Evolutionary conservation across 2,113 vertebrate species (phyloP), one percentile per base, ranked within the genome.

Genomic region (Brachyhypopomus occidentalis): DNA sequence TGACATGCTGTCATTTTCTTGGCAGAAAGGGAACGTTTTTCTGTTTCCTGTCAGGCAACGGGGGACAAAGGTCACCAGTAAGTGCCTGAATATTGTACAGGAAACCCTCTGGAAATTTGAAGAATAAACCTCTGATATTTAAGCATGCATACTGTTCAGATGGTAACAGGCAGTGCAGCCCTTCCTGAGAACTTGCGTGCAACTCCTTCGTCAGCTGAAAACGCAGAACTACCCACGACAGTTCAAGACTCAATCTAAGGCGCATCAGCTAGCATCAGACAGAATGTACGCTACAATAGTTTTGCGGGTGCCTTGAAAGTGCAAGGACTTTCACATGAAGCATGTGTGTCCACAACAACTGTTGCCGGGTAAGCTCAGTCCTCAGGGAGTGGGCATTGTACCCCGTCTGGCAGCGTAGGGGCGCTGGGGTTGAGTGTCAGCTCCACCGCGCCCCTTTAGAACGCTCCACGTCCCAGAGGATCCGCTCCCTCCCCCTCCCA

Each of bases 311-410:
- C 84, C 67, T 12, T 62, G 34, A 70, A 59, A 55, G 81, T 12
- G 20, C 41, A 59, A 45, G 66, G 20, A 73, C 89, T 89, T 90
- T 92, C 87, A 74, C 75, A 88, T 90, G 90, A 88, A 89, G 85
- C 34, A n/a, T 55, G 76, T 91, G 90, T 92, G 91, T 94, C 93
- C 90, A 88, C 91, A 92, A 90, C 91, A 95, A 92, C 93, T 95
- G 94, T 94, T 95, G 92, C 89, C 88, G 92, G 90, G 92, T 70
- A 81, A 81, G 79, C 11, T 30, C 60, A 75, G 60, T 38, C 48
- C 48, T 34, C 78, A 83, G 48, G 86, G 81, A 84, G 56, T 78
- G 88, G 83, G 84, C 77, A 66, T 63, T 77, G 58, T 78, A 79
- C 59, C 78, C 11, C 58, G 14, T 58, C 77, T 84, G 86, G 86